Percentiles rank a stretch among this genome's conserved stretches.
Conservation (phyloP, 1,140 invertebrate species). For the Drosophila subobscura region DNA sequence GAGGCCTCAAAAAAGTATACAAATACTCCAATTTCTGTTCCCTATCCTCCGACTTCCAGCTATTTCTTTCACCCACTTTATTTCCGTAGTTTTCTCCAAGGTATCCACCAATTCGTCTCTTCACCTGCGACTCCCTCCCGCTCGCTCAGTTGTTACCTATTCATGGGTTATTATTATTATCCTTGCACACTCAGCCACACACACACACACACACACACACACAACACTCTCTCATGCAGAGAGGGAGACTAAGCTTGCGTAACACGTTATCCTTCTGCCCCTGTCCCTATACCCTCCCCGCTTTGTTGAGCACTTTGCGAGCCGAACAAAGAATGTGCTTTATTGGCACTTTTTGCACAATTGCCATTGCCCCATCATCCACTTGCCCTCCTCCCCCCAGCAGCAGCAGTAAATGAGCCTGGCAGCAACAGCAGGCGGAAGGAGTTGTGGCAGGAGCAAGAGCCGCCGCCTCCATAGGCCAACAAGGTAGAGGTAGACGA, state of each 20-base stretch:
- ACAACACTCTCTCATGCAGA: slow-evolving; percentile 13
- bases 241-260: slow-evolving; percentile 59
- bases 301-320: slow-evolving; percentile 80
- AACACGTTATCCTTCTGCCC: slow-evolving; percentile 67
- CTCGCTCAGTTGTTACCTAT: slow-evolving; percentile 71
- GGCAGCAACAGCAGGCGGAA: slow-evolving; percentile 30
- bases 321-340: slow-evolving; percentile 81
- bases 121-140: background rate
- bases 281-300: slow-evolving; percentile 12
- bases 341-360: slow-evolving; percentile 81
- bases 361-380: slow-evolving; percentile 50
- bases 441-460: slow-evolving; percentile 12
- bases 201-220: slow-evolving; percentile 24
- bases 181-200: slow-evolving; percentile 69
- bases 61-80: too few species aligned
- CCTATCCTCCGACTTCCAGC: too few species aligned
- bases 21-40: too few species aligned
- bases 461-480: slow-evolving; percentile 40
- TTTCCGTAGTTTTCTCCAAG: background rate
- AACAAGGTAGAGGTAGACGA: slow-evolving; percentile 64
- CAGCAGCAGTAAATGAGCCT: slow-evolving; percentile 71
- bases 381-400: slow-evolving; percentile 3
- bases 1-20: too few species aligned
- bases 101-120: slow-evolving; percentile 1
- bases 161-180: slow-evolving; percentile 82